A percentile compares a stretch with the other conserved stretches of the same genome.
These are phyloP conservation scores for Athene cunicularia DNA, from an alignment of 2,113 vertebrate species.

Conservation along the genomic window DNA sequence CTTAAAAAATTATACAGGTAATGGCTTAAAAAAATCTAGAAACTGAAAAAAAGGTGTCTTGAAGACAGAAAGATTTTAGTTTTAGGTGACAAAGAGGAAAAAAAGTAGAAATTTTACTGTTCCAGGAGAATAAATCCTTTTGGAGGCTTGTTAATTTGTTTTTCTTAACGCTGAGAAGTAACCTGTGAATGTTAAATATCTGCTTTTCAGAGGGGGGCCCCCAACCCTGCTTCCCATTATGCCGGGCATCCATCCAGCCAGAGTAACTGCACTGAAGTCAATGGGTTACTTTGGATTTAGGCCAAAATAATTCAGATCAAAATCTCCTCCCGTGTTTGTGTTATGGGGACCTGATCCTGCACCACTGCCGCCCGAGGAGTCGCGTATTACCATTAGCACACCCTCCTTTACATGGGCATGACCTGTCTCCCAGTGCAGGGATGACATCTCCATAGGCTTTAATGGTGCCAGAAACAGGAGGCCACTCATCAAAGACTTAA, in stretches of 20 bases:
- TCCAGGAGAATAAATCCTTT: neutral
- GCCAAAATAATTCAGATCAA: neutral
- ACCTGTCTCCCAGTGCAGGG: neutral
- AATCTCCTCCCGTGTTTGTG: neutral
- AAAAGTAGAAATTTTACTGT: neutral
- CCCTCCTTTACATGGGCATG: fast-evolving
- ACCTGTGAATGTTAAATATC: neutral
- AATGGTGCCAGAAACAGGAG: neutral
- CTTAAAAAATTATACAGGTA: slow-evolving; percentile 65
- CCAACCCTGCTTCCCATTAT: neutral
- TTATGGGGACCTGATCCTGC: neutral
- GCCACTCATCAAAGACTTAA: neutral
- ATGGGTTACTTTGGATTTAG: neutral
- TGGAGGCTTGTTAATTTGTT: neutral
- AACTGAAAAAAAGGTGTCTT: neutral
- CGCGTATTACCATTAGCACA: neutral
- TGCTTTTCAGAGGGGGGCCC: neutral
- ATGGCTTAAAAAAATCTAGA: neutral
- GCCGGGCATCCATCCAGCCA: neutral
- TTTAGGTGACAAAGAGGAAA: neutral
- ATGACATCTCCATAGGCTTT: neutral
- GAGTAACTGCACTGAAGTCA: neutral
- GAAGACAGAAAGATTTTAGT: neutral
- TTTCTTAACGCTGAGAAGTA: neutral
- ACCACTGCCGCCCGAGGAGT: neutral